Conservation (phyloP, 2,888 invertebrate genomes). For the Heliconius charithonia region DNA sequence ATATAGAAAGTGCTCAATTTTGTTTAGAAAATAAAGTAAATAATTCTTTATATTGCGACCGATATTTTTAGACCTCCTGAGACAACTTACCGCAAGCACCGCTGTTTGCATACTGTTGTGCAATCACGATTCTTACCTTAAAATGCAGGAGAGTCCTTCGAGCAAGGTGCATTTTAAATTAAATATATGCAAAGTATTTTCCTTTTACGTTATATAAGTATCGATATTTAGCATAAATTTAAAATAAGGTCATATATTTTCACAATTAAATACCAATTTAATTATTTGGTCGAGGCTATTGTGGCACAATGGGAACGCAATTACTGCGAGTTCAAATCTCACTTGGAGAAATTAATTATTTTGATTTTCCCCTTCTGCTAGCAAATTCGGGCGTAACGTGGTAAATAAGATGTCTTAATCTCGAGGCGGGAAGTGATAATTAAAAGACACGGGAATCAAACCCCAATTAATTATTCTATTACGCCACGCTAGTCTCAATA, state of each 20-base stretch:
- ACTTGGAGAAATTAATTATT: neutral
- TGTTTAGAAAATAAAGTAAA: neutral
- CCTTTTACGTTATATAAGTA: neutral
- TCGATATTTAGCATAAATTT: neutral
- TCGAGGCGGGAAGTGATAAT: no score
- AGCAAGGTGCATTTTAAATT: conserved; percentile 21
- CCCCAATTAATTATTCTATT: no score
- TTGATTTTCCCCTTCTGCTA: neutral
- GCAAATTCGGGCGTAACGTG: no score
- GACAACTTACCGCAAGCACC: conserved; percentile 26
- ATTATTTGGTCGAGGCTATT: neutral
- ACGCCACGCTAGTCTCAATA: no score
- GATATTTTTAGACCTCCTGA: conserved; percentile 10
- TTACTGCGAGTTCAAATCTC: no score
- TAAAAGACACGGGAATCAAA: no score
- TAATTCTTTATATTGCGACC: conserved; percentile 2
- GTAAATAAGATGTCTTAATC: no score
- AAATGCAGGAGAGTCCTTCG: conserved; percentile 5
- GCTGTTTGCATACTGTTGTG: conserved; percentile 34
- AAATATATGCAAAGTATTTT: conserved; percentile 5
- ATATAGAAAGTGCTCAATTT: no score
- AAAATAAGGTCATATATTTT: neutral
- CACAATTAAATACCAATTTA: neutral
- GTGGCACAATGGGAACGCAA: neutral
- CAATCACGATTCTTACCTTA: conserved; percentile 40